Conservation (phyloP, 2,888 invertebrate genomes). For the Drosophila hamatofila region DNA sequence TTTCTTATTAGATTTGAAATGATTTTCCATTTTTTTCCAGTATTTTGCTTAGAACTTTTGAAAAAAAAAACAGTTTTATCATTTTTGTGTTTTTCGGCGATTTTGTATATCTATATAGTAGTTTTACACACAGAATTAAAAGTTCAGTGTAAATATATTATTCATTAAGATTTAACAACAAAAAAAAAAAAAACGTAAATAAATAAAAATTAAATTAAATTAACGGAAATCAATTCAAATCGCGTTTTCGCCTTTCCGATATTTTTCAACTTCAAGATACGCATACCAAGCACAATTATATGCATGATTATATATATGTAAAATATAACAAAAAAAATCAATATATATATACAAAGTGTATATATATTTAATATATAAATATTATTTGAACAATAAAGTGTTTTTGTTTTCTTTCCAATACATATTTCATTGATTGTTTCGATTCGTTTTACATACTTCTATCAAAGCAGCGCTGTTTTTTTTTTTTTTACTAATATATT, state of each 20-base stretch:
- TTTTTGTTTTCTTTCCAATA: conserved; percentile 44
- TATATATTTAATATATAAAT: conserved; percentile 43
- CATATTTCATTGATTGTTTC: conserved; percentile 40
- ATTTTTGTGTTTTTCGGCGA: background rate
- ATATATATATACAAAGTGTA: conserved; percentile 21
- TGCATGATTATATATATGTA: conserved; percentile 34
- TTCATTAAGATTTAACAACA: conserved; percentile 4
- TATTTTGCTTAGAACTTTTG: conserved; percentile 70
- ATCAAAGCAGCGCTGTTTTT: conserved; percentile 76
- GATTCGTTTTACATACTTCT: conserved; percentile 70
- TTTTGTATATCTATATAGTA: conserved; percentile 30
- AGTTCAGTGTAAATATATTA: conserved; percentile 11
- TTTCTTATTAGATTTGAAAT: conserved; percentile 9
- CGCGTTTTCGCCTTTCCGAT: conserved; percentile 21
- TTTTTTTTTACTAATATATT: conserved; percentile 12
- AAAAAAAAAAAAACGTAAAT: background rate
- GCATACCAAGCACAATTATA: conserved; percentile 38
- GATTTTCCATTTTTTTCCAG: conserved; percentile 49
- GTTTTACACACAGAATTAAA: conserved; percentile 21
- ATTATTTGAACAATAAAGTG: conserved; percentile 49
- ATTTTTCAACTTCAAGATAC: conserved; percentile 23
- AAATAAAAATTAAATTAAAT: background rate
- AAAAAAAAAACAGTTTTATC: conserved; percentile 25
- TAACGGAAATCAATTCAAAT: conserved; percentile 30
- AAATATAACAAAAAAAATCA: conserved; percentile 8